Evolutionary conservation across 1,140 invertebrate species (phyloP), one percentile per base, ranked within the genome.

Genomic region (Drosophila hydei): DNA sequence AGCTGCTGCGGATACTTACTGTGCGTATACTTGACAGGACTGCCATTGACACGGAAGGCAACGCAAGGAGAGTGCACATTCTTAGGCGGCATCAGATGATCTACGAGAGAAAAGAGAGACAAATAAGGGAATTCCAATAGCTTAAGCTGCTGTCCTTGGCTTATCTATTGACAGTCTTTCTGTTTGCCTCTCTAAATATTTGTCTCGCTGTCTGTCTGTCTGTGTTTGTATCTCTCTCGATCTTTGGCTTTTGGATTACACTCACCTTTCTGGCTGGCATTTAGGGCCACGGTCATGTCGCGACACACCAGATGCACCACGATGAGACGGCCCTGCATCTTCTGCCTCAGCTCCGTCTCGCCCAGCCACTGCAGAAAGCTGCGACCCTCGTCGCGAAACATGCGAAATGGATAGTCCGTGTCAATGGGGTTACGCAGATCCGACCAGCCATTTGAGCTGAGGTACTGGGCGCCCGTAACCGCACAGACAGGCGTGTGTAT

Each of bases 311-410:
- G 91, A 68, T 95, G 94, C 0, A 96, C 95, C 27, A 97, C 92
- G 72, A 97, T 94, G 11, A 97, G 93, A 45, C 96, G 94, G 0
- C 96, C 96, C 76, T 96, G 95, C 91, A 97, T 95, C 50, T 94
- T 93, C 21, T 93, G 92, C 14, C 95, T 93, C 2, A 96, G 92
- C 33, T 95, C 95, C 1, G 94, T 90, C 81, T 97, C 95, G 2
- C 96, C 96, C 58, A 95, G 94, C 97, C 97, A 97, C 95, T 97
- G 95, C 38, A 97, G 90, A 91, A 96, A 97, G 12, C 95, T 96
- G 78, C 94, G 93, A 14, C 95, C 95, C 91, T 96, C 95, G 92
- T 97, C 96, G 25, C 95, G 93, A 79, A 96, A 96, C 38, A 97
- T 92, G 58, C 94, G 94, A 89, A 97, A 97, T 6, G 96, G 96